Conservation (phyloP, 2,113 vertebrate species). For the Cyprinus carpio region DNA sequence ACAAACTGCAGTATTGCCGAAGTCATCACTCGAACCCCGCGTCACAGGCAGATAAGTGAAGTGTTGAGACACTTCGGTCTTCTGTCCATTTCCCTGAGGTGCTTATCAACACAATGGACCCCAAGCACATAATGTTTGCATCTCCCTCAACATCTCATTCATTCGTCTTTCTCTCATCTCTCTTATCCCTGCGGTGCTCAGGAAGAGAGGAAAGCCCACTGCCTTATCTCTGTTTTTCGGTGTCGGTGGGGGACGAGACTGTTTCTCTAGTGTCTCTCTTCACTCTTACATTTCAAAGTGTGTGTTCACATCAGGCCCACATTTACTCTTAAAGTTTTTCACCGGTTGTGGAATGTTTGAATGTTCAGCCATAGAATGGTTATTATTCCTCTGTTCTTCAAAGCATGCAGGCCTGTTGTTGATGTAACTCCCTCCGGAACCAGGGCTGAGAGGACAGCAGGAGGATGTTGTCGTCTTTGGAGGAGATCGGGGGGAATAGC, state of each 20-base stretch:
- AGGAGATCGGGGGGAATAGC: neutral
- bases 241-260: constrained; percentile 52
- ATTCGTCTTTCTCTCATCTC: neutral
- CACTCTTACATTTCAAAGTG: constrained; percentile 70
- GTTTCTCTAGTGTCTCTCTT: constrained; percentile 29
- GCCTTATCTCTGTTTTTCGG: constrained; percentile 57
- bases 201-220: neutral
- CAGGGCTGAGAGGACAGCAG: neutral
- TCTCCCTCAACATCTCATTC: neutral
- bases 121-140: neutral
- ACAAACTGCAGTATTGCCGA: neutral
- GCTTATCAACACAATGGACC: neutral
- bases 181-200: neutral
- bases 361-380: neutral
- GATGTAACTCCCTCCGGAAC: constrained; percentile 62
- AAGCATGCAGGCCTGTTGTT: constrained; percentile 57
- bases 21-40: neutral
- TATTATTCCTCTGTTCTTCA: constrained; percentile 53
- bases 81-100: neutral
- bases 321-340: neutral
- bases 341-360: constrained; percentile 8
- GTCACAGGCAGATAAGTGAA: neutral
- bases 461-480: constrained; percentile 8
- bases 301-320: neutral
- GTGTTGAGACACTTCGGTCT: neutral